These are phyloP conservation scores for Cebus imitator DNA, from an alignment of 2,113 vertebrate genomes.

Conservation along the genomic window DNA sequence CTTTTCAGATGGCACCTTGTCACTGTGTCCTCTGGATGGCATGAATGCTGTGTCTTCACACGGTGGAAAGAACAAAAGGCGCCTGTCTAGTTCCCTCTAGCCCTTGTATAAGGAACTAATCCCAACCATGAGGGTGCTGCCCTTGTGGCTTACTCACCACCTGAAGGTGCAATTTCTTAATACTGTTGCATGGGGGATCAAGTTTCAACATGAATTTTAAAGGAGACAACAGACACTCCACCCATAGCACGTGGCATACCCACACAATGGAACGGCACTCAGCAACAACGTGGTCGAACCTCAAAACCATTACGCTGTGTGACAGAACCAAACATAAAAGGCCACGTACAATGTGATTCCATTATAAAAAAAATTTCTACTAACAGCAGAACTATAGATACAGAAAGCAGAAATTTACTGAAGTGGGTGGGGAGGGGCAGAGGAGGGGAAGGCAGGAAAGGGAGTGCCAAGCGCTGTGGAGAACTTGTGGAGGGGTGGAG, in stretches of 20 bases:
- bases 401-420: neutral
- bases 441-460: neutral
- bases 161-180: neutral
- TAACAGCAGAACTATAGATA: neutral
- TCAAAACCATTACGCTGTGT: neutral
- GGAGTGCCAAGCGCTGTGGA: too few species aligned
- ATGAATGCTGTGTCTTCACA: neutral
- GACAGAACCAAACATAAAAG: neutral
- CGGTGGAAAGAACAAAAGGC: neutral
- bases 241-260: neutral
- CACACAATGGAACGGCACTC: neutral
- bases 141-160: neutral
- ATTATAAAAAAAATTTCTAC: neutral
- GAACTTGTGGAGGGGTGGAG: neutral
- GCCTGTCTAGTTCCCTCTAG: neutral
- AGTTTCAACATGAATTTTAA: neutral
- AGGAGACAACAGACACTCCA: too few species aligned
- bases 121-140: too few species aligned
- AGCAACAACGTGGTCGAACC: neutral
- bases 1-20: neutral
- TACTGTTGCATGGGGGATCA: neutral
- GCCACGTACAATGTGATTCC: neutral
- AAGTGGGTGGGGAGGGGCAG: neutral
- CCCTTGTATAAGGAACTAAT: neutral
- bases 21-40: too few species aligned